These are phyloP conservation scores for Chymomyza procnemis DNA, from an alignment of 2,888 invertebrate species.

Conservation along the genomic window DNA sequence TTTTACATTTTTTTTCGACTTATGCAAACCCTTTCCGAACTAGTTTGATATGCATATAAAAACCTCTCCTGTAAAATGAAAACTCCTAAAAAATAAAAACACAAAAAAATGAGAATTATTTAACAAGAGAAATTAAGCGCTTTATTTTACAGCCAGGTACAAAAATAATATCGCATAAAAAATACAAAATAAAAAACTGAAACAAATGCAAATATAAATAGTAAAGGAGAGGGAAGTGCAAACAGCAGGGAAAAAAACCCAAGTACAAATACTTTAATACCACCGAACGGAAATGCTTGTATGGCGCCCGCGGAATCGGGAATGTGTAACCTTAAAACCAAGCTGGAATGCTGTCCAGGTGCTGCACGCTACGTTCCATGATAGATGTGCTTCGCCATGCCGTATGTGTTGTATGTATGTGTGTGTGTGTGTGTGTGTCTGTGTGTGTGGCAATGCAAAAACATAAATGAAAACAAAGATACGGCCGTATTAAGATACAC, in stretches of 20 bases:
- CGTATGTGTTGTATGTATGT: background rate
- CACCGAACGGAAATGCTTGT: background rate
- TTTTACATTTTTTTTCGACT: no score
- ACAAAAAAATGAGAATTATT: background rate
- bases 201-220: background rate
- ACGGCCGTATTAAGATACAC: conserved; percentile 41
- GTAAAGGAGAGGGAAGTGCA: no score
- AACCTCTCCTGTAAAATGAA: no score
- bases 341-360: background rate
- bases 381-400: background rate
- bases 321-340: background rate
- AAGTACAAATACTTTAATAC: background rate
- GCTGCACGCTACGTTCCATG: background rate
- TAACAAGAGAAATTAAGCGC: background rate
- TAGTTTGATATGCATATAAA: no score
- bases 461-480: conserved; percentile 52
- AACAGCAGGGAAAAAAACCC: background rate
- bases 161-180: background rate
- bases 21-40: no score
- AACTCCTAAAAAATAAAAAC: background rate
- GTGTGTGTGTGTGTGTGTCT: no score
- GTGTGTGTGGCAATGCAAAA: conserved; percentile 20
- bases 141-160: background rate
- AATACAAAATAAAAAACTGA: background rate
- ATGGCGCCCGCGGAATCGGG: background rate